These are phyloP conservation scores for Subanguina moxae DNA, from an alignment of 1,140 invertebrate species.

Conservation along the genomic window DNA sequence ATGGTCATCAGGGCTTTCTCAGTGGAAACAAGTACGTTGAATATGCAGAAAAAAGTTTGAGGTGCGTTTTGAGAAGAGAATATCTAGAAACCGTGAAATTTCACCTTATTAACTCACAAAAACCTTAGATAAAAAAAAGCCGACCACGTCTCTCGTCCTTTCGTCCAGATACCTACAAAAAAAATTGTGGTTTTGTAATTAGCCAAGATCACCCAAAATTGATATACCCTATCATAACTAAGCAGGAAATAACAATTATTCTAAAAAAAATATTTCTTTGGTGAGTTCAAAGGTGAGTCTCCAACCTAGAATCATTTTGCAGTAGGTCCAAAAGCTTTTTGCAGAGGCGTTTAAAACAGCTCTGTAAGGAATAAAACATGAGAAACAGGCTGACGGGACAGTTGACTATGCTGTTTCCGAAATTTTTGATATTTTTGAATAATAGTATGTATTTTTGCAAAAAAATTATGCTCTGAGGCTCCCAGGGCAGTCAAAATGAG, in stretches of 20 bases:
- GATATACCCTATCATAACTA: conserved; percentile 47
- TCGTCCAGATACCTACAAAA: conserved; percentile 36
- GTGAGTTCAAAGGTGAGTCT: too few relatives aligned
- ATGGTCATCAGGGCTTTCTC: conserved; percentile 46
- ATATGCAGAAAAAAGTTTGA: conserved; percentile 49
- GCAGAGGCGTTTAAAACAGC: conserved; percentile 33
- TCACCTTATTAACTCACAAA: neutral
- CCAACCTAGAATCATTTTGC: conserved; percentile 35
- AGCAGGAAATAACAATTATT: conserved; percentile 40
- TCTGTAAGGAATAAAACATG: conserved; percentile 30
- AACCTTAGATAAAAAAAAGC: neutral
- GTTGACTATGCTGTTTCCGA: too few relatives aligned
- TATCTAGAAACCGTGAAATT: conserved; percentile 33
- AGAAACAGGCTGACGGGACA: too few relatives aligned
- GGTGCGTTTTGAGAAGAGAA: conserved; percentile 45
- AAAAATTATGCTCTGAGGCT: too few relatives aligned
- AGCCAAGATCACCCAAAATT: neutral
- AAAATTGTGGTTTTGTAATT: neutral
- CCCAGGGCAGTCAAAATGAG: too few relatives aligned
- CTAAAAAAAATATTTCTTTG: neutral
- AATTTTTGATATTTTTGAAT: too few relatives aligned
- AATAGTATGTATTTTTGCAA: too few relatives aligned
- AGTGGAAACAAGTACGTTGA: conserved; percentile 41
- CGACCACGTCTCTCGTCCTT: conserved; percentile 43
- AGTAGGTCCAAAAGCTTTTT: conserved; percentile 31